A percentile compares a stretch with the other conserved stretches of the same genome.
Evolutionary conservation across 2,113 vertebrate genomes (phyloP).

Genomic region (Erythrocercus mccallii): DNA sequence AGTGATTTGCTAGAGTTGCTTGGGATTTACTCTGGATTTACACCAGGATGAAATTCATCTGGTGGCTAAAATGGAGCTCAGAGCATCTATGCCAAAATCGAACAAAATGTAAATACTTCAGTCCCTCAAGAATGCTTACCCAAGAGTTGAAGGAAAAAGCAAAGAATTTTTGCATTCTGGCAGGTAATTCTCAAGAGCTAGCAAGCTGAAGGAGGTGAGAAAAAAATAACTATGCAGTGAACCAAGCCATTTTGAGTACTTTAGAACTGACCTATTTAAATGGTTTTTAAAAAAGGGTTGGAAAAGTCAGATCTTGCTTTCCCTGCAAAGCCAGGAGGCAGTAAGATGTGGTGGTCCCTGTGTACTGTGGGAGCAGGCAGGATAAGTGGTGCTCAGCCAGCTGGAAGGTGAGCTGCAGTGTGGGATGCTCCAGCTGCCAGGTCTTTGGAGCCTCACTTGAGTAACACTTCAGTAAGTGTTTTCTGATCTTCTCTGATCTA

Average conservation of each 20-base stretch:
- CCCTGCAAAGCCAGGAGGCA: neutral
- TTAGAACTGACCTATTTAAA: neutral
- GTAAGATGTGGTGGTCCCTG: neutral
- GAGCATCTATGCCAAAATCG: neutral
- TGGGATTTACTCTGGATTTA: slow-evolving; percentile 12
- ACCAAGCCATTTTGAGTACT: neutral
- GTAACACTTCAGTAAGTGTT: neutral
- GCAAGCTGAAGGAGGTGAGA: neutral
- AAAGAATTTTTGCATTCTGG: neutral
- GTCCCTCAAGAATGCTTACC: neutral
- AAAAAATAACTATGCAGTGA: neutral
- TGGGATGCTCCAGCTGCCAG: neutral
- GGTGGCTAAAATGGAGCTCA: neutral
- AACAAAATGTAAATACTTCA: neutral
- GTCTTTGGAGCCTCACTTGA: neutral
- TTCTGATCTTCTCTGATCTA: neutral
- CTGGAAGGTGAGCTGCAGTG: neutral
- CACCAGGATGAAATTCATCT: neutral
- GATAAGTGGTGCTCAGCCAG: neutral
- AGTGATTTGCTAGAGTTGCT: neutral
- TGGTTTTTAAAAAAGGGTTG: neutral
- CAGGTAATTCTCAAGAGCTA: neutral
- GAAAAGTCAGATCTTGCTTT: neutral
- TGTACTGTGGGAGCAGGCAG: neutral
- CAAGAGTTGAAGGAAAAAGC: neutral